phyloP scores from a whole-genome alignment of 1,140 invertebrate species.

The Brachionus sp. region DNA sequence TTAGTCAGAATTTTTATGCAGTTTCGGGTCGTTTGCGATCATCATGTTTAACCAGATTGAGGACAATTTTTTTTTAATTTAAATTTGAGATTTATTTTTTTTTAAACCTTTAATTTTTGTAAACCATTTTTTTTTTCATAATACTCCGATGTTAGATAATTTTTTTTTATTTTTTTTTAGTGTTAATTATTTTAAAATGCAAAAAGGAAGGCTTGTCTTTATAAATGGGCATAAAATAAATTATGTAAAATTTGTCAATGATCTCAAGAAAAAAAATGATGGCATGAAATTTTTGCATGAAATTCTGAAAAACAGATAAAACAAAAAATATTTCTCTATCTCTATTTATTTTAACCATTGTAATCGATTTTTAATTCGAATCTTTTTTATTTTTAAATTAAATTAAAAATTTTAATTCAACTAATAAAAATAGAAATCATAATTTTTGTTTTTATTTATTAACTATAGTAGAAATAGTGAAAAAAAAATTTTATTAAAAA shows the following conservation, averaged over 20 bases:
- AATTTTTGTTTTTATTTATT: background rate
- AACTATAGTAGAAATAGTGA: too few relatives aligned
- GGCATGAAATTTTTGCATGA: background rate
- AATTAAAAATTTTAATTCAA: background rate
- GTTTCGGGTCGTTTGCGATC: background rate
- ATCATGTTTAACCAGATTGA: background rate
- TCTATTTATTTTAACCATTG: background rate
- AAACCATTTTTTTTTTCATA: background rate
- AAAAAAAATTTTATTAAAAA: too few relatives aligned
- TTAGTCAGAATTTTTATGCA: constrained; percentile 27
- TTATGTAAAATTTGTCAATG: constrained; percentile 26
- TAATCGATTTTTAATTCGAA: constrained; percentile 40
- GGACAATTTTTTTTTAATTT: background rate
- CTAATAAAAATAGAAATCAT: background rate
- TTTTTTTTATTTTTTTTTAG: background rate
- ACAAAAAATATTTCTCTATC: background rate
- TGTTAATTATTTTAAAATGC: constrained; percentile 10
- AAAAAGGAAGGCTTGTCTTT: background rate
- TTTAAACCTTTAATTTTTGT: background rate
- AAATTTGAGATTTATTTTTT: constrained; percentile 7
- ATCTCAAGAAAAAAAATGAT: background rate
- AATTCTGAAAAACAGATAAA: background rate
- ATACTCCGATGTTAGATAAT: constrained; percentile 35
- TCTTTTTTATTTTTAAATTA: background rate
- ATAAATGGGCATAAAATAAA: background rate